A percentile compares a stretch with the other conserved stretches of the same genome.
Conservation (phyloP, 30 jellyfish, hydroid and myxozoan genomes). For the Sanderia malayensis region DNA sequence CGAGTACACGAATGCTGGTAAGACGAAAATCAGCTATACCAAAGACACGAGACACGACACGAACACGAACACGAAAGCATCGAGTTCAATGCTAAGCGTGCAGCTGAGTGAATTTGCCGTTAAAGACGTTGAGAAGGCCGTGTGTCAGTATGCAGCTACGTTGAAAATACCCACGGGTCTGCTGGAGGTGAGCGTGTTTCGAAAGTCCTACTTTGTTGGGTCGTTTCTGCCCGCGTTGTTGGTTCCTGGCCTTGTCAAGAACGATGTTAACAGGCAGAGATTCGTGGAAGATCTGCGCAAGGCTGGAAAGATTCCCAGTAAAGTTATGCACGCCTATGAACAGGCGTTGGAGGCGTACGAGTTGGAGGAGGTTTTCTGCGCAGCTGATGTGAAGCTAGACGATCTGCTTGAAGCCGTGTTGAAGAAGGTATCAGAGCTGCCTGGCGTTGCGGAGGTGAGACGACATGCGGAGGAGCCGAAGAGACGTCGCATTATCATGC, state of each 20-base stretch:
- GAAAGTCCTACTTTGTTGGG: conserved; percentile 44
- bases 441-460: background rate
- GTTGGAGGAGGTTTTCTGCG: background rate
- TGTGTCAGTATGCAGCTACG: conserved; percentile 4
- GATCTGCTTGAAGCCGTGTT: conserved; percentile 17
- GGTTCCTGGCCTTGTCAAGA: conserved; percentile 25
- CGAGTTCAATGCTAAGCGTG: background rate
- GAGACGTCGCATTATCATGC: conserved; percentile 11
- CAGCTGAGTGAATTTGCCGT: conserved; percentile 13
- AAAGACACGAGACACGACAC: background rate
- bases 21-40: conserved; percentile 32
- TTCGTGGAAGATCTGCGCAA: conserved; percentile 25
- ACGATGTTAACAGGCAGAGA: conserved; percentile 23
- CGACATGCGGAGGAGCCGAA: background rate
- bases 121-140: conserved; percentile 26
- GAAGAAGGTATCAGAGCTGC: conserved; percentile 29
- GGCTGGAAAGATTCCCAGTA: conserved; percentile 47
- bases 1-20: conserved; percentile 26
- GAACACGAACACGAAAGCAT: background rate
- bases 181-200: conserved; percentile 49
- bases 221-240: conserved; percentile 55
- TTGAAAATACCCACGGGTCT: conserved; percentile 24
- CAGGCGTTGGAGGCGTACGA: conserved; percentile 30
- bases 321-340: conserved; percentile 4
- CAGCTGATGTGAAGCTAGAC: background rate